Evolutionary conservation across 2,113 vertebrate species (phyloP).

Genomic region (Sterrhoptilus dennistouni): DNA sequence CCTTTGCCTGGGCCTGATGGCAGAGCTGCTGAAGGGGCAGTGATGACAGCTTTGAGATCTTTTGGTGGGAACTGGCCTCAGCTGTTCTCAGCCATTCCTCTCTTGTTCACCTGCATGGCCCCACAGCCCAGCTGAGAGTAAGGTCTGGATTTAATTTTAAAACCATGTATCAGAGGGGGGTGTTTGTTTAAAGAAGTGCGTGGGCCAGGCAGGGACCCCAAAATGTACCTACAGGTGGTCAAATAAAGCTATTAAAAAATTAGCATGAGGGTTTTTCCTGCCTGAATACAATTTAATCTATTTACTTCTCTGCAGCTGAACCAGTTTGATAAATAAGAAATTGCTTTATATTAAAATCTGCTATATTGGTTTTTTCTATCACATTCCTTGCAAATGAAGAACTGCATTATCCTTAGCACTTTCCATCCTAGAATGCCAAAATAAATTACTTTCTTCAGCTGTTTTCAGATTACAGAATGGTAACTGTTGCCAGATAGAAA

Average conservation of each 20-base stretch:
- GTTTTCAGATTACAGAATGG: not conserved
- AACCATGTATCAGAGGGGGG: fast-evolving
- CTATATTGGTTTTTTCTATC: not conserved
- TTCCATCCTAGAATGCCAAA: not conserved
- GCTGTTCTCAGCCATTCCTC: not conserved
- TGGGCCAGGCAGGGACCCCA: not conserved
- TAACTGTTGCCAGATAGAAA: not conserved
- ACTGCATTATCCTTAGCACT: not conserved
- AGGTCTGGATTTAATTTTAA: not conserved
- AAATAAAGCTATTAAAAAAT: not conserved
- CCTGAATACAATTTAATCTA: not conserved
- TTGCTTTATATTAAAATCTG: not conserved
- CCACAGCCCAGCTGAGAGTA: not conserved
- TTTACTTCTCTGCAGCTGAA: not conserved
- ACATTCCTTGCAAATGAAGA: not conserved
- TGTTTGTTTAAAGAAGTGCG: not conserved
- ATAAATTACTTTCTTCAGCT: not conserved
- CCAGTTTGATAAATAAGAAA: not conserved
- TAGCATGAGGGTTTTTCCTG: not conserved
- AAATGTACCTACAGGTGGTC: not conserved
- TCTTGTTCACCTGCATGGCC: not conserved
- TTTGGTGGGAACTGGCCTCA: not conserved
- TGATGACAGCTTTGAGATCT: too few species aligned
- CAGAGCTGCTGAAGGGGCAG: fast-evolving
- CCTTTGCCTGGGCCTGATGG: not conserved